Base-by-base conservation (phyloP, 2,113 vertebrate species). In the Siphamia tubifer region DNA sequence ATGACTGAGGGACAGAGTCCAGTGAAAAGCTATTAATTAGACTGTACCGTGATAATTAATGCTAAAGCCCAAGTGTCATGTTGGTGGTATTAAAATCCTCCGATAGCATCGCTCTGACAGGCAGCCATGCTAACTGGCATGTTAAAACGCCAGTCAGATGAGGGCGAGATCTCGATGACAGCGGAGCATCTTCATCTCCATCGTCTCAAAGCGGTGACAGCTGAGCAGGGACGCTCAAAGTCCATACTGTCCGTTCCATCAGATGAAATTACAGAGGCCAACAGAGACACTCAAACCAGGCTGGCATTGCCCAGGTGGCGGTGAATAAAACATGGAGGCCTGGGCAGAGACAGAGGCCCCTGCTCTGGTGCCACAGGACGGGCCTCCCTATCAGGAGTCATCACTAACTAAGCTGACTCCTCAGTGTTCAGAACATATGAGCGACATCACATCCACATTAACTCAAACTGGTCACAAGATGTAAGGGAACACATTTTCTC, bases 231-330 rank as follows among this genome's bases (percentile, higher is more conserved):
- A 44, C 38, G 75, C 77, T 72, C n/a, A 66, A 56, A 55, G 83
- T 65, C 84, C 60, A 51, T 57, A 83, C 76, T 69, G 82, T 72
- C 71, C 47, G 67, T 68, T 84, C 79, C 82, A 74, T 87, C 86
- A 90, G 90, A 93, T 93, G 89, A 89, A 93, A 93, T 92, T 93
- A 89, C 91, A 93, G 88, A 88, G 79, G 72, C 54, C 11, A 6
- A 38, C 54, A 87, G 81, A 77, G 78, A 86, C 74, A 90, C 79
- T 64, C 72, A 84, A 54, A 90, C 87, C 89, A 79, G 74, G 79
- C 86, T 90, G 91, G 91, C 86, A 89, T 54, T 85, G 86, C 88
- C 91, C 80, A 49, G 67, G 66, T 56, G 9, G 44, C 60, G 4
- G 86, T 92, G 84, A 92, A 93, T 92, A 89, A 93, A 92, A 91